Evolutionary conservation across 2,888 invertebrate species (phyloP).

Genomic region (Stomorhina lunata): DNA sequence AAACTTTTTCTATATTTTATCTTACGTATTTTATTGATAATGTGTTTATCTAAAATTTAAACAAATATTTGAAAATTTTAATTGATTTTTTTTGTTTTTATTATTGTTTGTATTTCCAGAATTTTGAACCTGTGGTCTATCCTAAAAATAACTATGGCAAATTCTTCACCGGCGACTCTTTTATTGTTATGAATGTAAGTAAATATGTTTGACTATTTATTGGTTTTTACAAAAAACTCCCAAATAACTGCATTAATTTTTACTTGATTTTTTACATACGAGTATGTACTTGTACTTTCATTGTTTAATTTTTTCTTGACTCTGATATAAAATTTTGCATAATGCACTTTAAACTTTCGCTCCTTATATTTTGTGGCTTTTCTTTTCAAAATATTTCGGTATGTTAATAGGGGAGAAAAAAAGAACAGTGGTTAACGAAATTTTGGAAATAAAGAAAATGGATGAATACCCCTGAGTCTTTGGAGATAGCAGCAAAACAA

Average conservation of each 20-base stretch:
- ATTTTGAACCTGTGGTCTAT: conserved; percentile 89
- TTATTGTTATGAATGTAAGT: conserved; percentile 89
- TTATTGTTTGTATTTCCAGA: conserved; percentile 80
- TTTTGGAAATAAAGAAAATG: too few relatives aligned
- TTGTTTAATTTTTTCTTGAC: not conserved
- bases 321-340: conserved; percentile 38
- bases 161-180: conserved; percentile 93
- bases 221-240: not conserved
- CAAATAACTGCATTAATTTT: conserved; percentile 21
- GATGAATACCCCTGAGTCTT: too few relatives aligned
- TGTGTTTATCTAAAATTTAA: conserved; percentile 6
- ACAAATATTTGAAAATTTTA: not conserved
- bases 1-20: conserved; percentile 13
- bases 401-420: not conserved
- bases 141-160: conserved; percentile 88
- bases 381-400: not conserved
- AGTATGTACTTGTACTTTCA: not conserved
- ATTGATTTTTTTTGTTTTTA: not conserved
- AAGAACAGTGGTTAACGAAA: not conserved
- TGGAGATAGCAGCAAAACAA: too few relatives aligned
- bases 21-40: conserved; percentile 25
- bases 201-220: conserved; percentile 33
- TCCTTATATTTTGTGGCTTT: not conserved
- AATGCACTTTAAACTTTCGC: conserved; percentile 41
- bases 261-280: not conserved